Conservation (phyloP, 2,888 invertebrate genomes). For the Machimus atricapillus region DNA sequence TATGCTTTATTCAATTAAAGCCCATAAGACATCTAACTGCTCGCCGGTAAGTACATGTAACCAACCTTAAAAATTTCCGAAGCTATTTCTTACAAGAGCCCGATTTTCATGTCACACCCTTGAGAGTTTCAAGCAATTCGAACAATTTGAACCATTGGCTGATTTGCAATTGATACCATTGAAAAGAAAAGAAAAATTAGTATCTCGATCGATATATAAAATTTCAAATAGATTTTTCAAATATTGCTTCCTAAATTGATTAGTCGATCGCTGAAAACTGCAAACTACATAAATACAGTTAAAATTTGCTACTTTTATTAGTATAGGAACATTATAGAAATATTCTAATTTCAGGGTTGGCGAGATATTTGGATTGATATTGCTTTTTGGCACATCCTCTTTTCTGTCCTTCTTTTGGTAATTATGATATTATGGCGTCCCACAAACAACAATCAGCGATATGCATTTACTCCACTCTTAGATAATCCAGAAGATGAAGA, state of each 20-base stretch:
- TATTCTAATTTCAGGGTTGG: constrained; percentile 72
- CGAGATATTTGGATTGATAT: constrained; percentile 93
- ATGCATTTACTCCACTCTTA: constrained; percentile 90
- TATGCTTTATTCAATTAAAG: constrained; percentile 91
- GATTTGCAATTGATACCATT: too few species aligned
- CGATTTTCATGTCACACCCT: too few species aligned
- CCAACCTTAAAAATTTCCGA: too few species aligned
- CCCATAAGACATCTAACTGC: constrained; percentile 78
- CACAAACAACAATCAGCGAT: constrained; percentile 93
- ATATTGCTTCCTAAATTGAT: too few species aligned
- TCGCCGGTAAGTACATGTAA: constrained; percentile 69
- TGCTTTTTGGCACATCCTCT: constrained; percentile 94
- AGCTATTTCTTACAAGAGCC: too few species aligned
- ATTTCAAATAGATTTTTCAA: too few species aligned
- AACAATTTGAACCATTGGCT: too few species aligned
- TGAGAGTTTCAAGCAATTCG: too few species aligned
- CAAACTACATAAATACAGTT: not conserved
- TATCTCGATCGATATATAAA: too few species aligned
- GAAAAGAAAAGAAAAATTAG: too few species aligned
- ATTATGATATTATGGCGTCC: constrained; percentile 97
- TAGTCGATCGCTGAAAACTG: too few species aligned
- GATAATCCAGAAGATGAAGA: constrained; percentile 83
- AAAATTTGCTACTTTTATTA: not conserved
- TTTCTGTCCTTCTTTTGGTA: constrained; percentile 84
- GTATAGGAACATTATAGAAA: not conserved